phyloP scores from a whole-genome alignment of 2,113 vertebrate genomes.

The Chrysochloris asiatica region DNA sequence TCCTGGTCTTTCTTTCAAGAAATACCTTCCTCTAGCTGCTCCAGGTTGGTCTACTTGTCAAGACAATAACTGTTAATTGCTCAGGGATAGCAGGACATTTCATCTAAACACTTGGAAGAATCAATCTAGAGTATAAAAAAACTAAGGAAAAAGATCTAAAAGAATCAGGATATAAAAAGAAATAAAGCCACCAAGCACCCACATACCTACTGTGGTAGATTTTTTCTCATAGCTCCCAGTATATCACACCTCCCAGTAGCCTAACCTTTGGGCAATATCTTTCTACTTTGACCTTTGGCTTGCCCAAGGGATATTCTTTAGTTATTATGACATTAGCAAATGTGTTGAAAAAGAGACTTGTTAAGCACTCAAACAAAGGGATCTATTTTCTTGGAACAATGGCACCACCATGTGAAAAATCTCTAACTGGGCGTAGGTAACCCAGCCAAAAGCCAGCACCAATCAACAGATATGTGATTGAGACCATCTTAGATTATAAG shows the following conservation, averaged over 20 bases:
- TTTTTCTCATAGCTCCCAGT: not conserved
- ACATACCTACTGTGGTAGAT: not conserved
- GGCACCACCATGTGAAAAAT: not conserved
- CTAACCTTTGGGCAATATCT: not conserved
- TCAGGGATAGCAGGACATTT: not conserved
- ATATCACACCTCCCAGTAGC: not conserved
- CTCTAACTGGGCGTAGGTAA: not conserved
- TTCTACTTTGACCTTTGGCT: not conserved
- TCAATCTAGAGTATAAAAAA: not conserved
- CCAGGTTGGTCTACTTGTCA: too few relatives aligned
- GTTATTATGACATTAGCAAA: not conserved
- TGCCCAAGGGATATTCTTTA: not conserved
- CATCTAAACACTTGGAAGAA: not conserved
- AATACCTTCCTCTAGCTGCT: too few relatives aligned
- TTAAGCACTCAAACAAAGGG: not conserved
- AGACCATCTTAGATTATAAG: not conserved
- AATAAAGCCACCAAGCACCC: not conserved
- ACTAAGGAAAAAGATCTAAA: not conserved
- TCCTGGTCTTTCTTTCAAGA: too few relatives aligned
- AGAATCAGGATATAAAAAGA: not conserved
- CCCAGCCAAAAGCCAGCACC: not conserved
- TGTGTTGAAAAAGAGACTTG: not conserved
- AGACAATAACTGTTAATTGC: not conserved
- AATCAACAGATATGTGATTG: not conserved
- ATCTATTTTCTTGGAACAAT: not conserved